These are phyloP conservation scores for Dermochelys coriacea DNA, from an alignment of 2,797 vertebrate species.

Conservation along the genomic window DNA sequence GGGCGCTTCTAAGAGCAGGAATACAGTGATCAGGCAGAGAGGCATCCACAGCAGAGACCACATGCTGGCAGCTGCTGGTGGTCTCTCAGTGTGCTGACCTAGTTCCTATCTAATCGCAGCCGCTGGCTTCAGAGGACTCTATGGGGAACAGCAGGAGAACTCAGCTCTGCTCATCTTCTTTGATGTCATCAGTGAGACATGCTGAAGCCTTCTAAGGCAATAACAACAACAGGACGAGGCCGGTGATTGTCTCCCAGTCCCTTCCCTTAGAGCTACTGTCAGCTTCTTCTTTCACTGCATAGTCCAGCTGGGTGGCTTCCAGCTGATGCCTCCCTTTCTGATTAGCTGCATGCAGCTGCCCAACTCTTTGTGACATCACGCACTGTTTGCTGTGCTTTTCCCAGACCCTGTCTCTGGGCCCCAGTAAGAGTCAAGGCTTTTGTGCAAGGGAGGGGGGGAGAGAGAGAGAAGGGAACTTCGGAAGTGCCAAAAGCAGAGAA, in stretches of 20 bases:
- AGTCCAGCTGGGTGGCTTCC: background rate
- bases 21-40: background rate
- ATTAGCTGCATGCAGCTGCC: background rate
- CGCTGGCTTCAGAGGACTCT: background rate
- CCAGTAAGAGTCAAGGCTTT: background rate
- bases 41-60: background rate
- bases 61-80: background rate
- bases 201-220: background rate
- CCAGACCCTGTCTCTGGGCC: background rate
- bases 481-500: background rate
- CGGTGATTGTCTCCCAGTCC: background rate
- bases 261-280: background rate
- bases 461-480: background rate
- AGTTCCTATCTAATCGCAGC: background rate
- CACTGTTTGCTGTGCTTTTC: background rate
- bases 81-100: too few relatives aligned
- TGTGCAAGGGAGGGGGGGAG: background rate
- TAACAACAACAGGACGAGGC: too few relatives aligned
- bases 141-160: background rate
- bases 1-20: background rate
- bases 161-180: background rate
- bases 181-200: background rate
- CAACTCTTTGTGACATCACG: conserved; percentile 38
- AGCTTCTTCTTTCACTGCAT: background rate
- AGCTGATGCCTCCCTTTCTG: background rate